Conservation (phyloP, 2,888 invertebrate genomes). For the Rhodophaea formosa region DNA sequence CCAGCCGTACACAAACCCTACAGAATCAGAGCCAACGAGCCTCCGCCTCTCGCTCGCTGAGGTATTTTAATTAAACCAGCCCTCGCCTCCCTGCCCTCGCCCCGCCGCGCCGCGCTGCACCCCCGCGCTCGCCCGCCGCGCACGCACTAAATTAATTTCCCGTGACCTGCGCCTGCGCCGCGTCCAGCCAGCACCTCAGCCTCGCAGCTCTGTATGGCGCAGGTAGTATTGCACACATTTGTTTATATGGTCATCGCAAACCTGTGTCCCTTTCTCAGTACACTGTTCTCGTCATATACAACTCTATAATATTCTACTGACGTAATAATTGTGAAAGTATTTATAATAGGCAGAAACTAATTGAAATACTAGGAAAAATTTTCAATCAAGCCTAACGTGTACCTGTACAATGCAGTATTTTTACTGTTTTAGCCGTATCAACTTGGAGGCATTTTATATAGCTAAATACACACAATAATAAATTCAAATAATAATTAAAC, state of each 20-base stretch:
- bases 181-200: background rate
- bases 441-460: no score
- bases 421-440: no score
- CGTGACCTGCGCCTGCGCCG: conserved; percentile 13
- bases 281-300: no score
- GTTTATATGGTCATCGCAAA: background rate
- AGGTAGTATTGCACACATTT: background rate
- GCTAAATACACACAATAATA: no score
- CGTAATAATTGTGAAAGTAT: no score
- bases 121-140: conserved; percentile 20
- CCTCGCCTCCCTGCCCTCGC: conserved; percentile 18
- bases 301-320: no score
- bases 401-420: no score
- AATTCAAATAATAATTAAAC: no score
- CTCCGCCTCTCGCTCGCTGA: conserved; percentile 27
- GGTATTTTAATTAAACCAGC: conserved; percentile 53
- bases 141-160: conserved; percentile 18
- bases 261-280: no score
- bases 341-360: no score
- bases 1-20: background rate
- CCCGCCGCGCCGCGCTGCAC: conserved; percentile 23
- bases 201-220: background rate
- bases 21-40: conserved; percentile 15
- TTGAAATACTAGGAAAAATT: no score
- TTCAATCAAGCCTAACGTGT: no score